Evolutionary conservation across 2,888 invertebrate species (phyloP).

Genomic region (Merodon equestris): DNA sequence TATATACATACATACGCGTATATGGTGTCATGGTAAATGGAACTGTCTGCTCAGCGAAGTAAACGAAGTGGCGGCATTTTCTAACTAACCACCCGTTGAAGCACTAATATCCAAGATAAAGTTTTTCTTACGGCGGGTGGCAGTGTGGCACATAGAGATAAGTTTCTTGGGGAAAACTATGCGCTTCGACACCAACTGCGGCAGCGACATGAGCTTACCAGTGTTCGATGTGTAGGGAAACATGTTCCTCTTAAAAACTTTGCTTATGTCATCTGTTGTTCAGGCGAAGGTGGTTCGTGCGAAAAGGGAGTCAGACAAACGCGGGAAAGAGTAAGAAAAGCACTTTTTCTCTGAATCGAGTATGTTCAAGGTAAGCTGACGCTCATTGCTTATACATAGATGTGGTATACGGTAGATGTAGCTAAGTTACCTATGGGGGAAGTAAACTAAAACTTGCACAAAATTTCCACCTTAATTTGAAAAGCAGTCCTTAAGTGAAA

Average conservation of each 20-base stretch:
- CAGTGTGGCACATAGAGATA: conserved; percentile 51
- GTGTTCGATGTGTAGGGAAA: conserved; percentile 42
- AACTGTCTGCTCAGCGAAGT: conserved; percentile 42
- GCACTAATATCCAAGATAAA: conserved; percentile 28
- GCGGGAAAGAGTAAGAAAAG: too few relatives aligned
- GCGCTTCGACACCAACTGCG: conserved; percentile 64
- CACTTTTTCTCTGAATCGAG: conserved; percentile 13
- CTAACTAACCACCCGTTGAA: conserved; percentile 25
- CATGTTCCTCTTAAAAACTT: conserved; percentile 62
- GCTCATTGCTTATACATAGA: conserved; percentile 34
- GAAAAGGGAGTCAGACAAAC: too few relatives aligned
- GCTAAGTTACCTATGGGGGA: not conserved
- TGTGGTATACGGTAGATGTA: conserved; percentile 12
- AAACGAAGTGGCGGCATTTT: conserved; percentile 22
- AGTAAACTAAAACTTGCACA: conserved; percentile 56
- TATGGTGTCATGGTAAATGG: conserved; percentile 33
- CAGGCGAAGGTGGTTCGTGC: conserved; percentile 14
- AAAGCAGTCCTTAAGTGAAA: conserved; percentile 41
- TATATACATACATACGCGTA: too few relatives aligned
- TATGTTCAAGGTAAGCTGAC: conserved; percentile 46
- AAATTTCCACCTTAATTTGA: conserved; percentile 55
- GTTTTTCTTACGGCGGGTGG: conserved; percentile 40
- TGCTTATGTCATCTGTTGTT: conserved; percentile 59
- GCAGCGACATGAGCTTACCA: conserved; percentile 55
- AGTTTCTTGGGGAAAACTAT: conserved; percentile 60